These are phyloP conservation scores for Hymenochirus boettgeri DNA, from an alignment of 2,113 vertebrate species.

Conservation along the genomic window DNA sequence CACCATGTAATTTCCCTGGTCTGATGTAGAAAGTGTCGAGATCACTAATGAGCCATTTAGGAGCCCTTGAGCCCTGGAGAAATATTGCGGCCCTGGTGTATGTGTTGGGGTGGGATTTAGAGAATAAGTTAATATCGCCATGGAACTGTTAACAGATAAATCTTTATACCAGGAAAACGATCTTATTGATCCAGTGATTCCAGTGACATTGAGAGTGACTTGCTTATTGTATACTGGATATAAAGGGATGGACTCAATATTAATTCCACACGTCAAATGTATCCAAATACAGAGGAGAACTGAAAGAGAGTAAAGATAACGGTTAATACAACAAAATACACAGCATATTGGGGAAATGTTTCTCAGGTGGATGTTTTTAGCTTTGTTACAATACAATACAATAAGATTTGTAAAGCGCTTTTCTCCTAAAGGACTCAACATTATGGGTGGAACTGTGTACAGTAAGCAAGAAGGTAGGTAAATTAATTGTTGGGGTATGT, in stretches of 20 bases:
- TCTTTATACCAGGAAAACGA: constrained; percentile 18
- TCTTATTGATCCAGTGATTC: not conserved
- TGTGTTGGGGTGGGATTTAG: not conserved
- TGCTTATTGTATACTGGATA: constrained; percentile 4
- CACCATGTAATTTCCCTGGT: not conserved
- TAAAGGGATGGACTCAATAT: constrained; percentile 9
- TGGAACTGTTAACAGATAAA: not conserved
- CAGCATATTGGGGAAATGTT: too few species aligned
- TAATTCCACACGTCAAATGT: not conserved
- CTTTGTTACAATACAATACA: too few species aligned
- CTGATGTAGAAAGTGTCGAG: not conserved
- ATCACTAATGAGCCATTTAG: constrained; percentile 3
- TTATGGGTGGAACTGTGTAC: too few species aligned
- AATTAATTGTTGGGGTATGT: too few species aligned
- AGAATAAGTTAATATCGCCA: not conserved
- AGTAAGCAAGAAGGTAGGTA: too few species aligned
- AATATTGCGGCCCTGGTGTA: not conserved
- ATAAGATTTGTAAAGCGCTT: too few species aligned
- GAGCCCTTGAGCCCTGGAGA: not conserved
- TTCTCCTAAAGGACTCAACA: too few species aligned
- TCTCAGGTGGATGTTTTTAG: too few species aligned
- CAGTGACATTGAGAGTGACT: constrained; percentile 24
- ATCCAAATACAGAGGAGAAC: constrained; percentile 1
- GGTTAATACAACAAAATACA: too few species aligned
- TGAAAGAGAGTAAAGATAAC: not conserved